phyloP scores from a whole-genome alignment of 2,113 vertebrate genomes.

The Hoplias malabaricus region DNA sequence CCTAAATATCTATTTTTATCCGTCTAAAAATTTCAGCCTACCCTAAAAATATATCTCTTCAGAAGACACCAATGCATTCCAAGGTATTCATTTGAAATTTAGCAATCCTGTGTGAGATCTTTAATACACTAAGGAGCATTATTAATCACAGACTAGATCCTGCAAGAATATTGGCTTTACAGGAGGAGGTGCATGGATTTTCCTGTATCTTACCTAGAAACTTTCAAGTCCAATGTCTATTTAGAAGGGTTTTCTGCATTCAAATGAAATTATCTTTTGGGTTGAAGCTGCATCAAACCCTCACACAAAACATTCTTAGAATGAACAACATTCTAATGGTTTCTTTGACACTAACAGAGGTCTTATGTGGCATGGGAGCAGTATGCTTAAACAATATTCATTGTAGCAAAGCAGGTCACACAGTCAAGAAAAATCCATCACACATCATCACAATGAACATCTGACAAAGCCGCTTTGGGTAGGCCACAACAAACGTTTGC shows the following conservation, averaged over 20 bases:
- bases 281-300: neutral
- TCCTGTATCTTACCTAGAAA: neutral
- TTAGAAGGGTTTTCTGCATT: neutral
- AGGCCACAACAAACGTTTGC: neutral
- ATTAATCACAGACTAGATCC: neutral
- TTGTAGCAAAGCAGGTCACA: neutral
- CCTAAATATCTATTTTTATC: too few relatives aligned
- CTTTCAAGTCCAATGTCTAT: neutral
- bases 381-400: neutral
- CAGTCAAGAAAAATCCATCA: neutral
- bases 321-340: neutral
- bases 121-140: neutral
- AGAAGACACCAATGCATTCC: too few relatives aligned
- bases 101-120: neutral
- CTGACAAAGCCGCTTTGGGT: constrained; percentile 10
- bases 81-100: neutral
- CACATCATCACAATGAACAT: constrained; percentile 6
- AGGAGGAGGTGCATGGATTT: neutral
- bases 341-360: neutral
- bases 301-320: neutral
- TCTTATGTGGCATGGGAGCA: neutral
- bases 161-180: neutral
- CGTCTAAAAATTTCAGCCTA: too few relatives aligned
- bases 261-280: neutral
- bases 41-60: too few relatives aligned